Evolutionary conservation across 2,888 invertebrate genomes (phyloP).

Genomic region (Ommatoiulus sabulosus): DNA sequence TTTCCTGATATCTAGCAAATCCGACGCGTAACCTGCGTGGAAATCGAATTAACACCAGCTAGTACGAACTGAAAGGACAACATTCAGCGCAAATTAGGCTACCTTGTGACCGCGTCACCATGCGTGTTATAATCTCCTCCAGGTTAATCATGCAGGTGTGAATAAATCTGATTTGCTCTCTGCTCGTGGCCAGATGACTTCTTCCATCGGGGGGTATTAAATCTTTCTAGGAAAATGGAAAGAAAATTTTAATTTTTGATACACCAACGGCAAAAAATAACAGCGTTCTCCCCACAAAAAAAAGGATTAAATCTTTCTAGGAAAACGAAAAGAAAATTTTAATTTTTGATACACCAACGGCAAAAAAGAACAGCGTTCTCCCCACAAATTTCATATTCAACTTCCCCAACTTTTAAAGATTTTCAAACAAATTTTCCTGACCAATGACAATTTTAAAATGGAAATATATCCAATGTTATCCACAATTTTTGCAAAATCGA

Average conservation of each 20-base stretch:
- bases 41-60: not conserved
- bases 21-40: constrained; percentile 64
- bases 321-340: not conserved
- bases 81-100: too few species aligned
- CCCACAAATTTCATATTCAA: too few species aligned
- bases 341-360: too few species aligned
- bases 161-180: constrained; percentile 66
- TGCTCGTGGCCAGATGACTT: constrained; percentile 66
- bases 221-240: constrained; percentile 64
- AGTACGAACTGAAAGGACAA: not conserved
- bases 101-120: constrained; percentile 65
- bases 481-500: too few species aligned
- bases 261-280: too few species aligned
- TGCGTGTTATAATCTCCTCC: constrained; percentile 66
- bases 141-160: constrained; percentile 65
- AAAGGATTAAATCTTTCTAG: constrained; percentile 67
- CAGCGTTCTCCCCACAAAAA: too few species aligned
- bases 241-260: not conserved
- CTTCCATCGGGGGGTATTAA: constrained; percentile 68
- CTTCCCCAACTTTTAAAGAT: too few species aligned
- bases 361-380: too few species aligned
- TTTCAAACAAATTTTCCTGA: too few species aligned
- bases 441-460: too few species aligned
- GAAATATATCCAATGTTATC: too few species aligned
- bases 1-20: constrained; percentile 66